phyloP scores from a whole-genome alignment of 2,888 invertebrate genomes.

The Epinotia brunnichana region DNA sequence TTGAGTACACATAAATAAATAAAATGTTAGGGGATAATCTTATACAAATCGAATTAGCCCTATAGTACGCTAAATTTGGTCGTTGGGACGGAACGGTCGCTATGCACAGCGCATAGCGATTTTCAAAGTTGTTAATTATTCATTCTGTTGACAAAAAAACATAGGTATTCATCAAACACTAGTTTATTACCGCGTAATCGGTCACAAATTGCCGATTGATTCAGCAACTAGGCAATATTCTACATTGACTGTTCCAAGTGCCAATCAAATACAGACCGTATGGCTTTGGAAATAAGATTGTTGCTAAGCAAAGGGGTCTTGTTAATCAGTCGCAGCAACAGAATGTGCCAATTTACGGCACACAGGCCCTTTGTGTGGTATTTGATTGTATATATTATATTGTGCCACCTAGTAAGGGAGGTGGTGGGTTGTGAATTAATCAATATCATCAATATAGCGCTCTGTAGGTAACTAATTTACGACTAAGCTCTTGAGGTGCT shows the following conservation, averaged over 20 bases:
- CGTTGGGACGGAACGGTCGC: no score
- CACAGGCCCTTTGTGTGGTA: not conserved
- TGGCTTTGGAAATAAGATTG: not conserved
- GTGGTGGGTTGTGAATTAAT: not conserved
- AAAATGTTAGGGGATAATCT: no score
- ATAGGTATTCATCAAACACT: no score
- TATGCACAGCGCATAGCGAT: no score
- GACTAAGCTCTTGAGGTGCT: not conserved
- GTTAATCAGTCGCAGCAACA: not conserved
- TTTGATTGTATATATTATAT: conserved; percentile 5
- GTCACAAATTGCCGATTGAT: not conserved
- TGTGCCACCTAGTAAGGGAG: not conserved
- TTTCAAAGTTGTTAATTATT: no score
- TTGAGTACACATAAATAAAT: no score
- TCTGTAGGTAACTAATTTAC: not conserved
- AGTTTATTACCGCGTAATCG: no score
- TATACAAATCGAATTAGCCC: no score
- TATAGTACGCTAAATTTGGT: no score
- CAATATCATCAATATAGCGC: not conserved
- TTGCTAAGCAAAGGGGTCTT: not conserved
- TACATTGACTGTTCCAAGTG: not conserved
- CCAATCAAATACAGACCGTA: not conserved
- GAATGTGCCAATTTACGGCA: conserved; percentile 17
- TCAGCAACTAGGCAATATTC: not conserved
- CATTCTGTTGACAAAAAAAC: no score